Evolutionary conservation across 2,888 invertebrate species (phyloP).

Genomic region (Rhaphigaster nebulosa): DNA sequence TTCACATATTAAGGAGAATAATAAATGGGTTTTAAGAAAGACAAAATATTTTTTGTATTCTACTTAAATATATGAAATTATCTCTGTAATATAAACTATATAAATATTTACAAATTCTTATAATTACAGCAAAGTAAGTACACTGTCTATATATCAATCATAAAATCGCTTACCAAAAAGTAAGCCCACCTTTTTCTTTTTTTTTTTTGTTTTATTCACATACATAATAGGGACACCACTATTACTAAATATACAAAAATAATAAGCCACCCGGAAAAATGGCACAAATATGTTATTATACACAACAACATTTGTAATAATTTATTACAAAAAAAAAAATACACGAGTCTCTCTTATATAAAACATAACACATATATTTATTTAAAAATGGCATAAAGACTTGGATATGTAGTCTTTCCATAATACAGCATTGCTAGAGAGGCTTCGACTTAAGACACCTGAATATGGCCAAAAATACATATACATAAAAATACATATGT

Average conservation of each 20-base stretch:
- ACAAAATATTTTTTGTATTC: conserved; percentile 19
- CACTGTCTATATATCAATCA: conserved; percentile 30
- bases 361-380: background rate
- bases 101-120: conserved; percentile 46
- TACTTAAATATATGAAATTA: conserved; percentile 36
- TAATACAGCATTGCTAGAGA: conserved; percentile 28
- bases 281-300: conserved; percentile 55
- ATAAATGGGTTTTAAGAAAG: background rate
- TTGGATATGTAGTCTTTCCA: background rate
- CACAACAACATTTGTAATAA: conserved; percentile 47
- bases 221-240: conserved; percentile 32
- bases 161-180: background rate
- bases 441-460: background rate
- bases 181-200: conserved; percentile 14
- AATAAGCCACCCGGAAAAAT: conserved; percentile 59
- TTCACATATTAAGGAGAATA: conserved; percentile 35
- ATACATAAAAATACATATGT: conserved; percentile 44
- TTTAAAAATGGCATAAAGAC: conserved; percentile 33
- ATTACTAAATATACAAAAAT: conserved; percentile 50
- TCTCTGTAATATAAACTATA: conserved; percentile 13
- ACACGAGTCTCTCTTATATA: conserved; percentile 3
- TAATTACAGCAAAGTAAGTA: conserved; percentile 29
- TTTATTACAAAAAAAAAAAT: conserved; percentile 40
- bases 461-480: conserved; percentile 44
- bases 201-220: conserved; percentile 1